Base-by-base conservation (phyloP, 2,888 invertebrate genomes). In the Patella caerulea region DNA sequence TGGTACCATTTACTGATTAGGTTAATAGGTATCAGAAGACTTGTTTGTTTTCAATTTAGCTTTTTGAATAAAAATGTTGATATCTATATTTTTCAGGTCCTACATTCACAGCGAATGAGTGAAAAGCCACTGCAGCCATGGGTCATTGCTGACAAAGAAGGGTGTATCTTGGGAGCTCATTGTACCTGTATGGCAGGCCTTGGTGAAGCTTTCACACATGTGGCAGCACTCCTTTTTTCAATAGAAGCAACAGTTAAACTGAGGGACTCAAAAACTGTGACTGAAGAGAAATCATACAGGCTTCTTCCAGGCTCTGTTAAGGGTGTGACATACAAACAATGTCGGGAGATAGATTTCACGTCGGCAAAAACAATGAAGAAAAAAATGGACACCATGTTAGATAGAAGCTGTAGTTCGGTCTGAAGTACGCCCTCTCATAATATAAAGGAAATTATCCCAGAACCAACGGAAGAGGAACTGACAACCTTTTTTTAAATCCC, bases 151-250 rank as follows among this genome's bases (percentile, higher is more conserved):
- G 55, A 72, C 14, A 73, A 56, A 53, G 70, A 72, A 73, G 82
- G 79, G 14, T 77, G 14, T 14, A 74, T 84, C 2, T 1, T 74
- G 7, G 80, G 75, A 52, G 80, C 83, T 9, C 84, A 85, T 71
- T 86, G 84, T 71, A 79, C 75, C 56, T 84, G 85, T 75, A 84
- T 84, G 83, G 84, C 84, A 4, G 84, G 84, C 7, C 72, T 84
- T 2, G 83, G 83, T 7, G 84, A 85, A 72, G 75, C 79, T 14
- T 86, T 83, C 70, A 81, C 78, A 1, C 86, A 85, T 77, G 75
- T 84, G 29, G 82, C 80, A 12, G 77, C 84, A 12, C 53, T 84
- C 0, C 77, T 86, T 4, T 85, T 84, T 71, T 71, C 73, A 12
- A 34, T 85, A 14, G 79, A 83, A 17, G 77, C 83, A 12, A 70